Percentiles rank a stretch among this genome's conserved stretches.
phyloP scores from a whole-genome alignment of 1,140 invertebrate species.

The Apis laboriosa region DNA sequence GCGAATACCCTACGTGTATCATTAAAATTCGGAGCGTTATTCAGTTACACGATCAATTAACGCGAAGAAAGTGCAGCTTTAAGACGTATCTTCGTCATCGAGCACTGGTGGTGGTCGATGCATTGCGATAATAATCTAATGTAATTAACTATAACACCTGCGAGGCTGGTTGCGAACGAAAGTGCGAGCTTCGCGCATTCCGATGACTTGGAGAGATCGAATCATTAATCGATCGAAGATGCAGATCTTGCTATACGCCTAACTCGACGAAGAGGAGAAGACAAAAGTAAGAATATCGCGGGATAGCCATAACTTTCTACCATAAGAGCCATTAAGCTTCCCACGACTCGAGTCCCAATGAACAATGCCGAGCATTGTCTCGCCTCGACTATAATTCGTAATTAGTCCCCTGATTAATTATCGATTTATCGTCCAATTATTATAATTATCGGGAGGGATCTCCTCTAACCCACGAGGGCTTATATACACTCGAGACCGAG shows the following conservation, averaged over 20 bases:
- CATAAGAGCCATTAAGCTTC: conserved; percentile 71
- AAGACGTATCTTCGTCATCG: no score
- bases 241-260: neutral
- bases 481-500: conserved; percentile 46
- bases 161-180: no score
- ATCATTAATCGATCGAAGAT: no score
- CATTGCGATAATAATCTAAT: no score
- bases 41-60: conserved; percentile 16
- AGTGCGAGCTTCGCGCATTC: no score
- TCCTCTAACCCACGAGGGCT: conserved; percentile 38
- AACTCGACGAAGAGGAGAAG: neutral
- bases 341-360: conserved; percentile 69
- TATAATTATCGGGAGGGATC: conserved; percentile 66
- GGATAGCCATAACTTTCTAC: conserved; percentile 73
- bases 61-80: conserved; percentile 33
- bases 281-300: neutral
- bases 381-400: conserved; percentile 74
- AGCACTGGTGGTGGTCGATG: no score
- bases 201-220: no score
- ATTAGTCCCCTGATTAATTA: conserved; percentile 79
- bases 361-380: conserved; percentile 74
- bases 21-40: conserved; percentile 12
- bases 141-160: no score
- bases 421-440: conserved; percentile 79
- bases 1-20: no score